These are phyloP conservation scores for Camponotus fellah DNA, from an alignment of 2,888 invertebrate genomes.

Conservation along the genomic window DNA sequence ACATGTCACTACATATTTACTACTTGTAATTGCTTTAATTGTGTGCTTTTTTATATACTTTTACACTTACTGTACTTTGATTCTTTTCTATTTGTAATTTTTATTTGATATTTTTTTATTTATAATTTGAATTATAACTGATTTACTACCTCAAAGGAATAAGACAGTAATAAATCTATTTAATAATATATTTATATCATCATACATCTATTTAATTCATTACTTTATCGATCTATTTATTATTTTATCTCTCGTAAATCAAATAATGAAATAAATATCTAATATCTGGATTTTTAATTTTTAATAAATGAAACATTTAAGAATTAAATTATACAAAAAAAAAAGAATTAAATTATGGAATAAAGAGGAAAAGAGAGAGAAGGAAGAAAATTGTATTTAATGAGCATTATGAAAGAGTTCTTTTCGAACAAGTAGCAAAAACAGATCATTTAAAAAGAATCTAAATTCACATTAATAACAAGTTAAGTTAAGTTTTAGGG, in stretches of 20 bases:
- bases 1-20: neutral
- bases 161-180: neutral
- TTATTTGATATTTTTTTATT: neutral
- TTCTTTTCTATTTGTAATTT: neutral
- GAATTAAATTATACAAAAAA: neutral
- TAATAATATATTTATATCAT: neutral
- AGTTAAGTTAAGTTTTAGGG: neutral
- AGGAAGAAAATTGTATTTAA: neutral
- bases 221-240: neutral
- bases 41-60: neutral
- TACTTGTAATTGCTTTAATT: neutral
- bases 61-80: neutral
- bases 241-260: neutral
- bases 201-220: neutral
- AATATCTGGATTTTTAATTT: neutral
- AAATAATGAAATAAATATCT: slow-evolving; percentile 14
- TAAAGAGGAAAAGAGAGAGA: neutral
- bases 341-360: neutral
- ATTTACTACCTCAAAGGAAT: neutral
- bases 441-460: neutral
- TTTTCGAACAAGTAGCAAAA: neutral
- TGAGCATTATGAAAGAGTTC: too few relatives aligned
- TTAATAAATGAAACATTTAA: neutral
- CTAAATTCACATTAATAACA: neutral
- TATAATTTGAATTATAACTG: neutral